Evolutionary conservation across 2,113 vertebrate species (phyloP).

Genomic region (Plectropomus leopardus): DNA sequence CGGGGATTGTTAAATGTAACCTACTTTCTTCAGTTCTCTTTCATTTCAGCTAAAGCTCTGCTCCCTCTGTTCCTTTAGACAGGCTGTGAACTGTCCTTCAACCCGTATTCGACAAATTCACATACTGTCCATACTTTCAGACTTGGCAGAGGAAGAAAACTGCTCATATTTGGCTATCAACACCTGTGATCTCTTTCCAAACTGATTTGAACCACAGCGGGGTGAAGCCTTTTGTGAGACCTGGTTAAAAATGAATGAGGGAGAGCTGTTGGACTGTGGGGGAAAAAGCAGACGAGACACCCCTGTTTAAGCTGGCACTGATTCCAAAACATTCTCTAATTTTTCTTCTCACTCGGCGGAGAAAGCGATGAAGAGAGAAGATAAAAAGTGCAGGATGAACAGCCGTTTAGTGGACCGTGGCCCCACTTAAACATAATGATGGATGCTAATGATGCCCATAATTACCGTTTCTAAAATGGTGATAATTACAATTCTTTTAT

Average conservation of each 20-base stretch:
- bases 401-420: constrained; percentile 63
- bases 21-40: constrained; percentile 43
- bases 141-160: constrained; percentile 33
- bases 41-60: constrained; percentile 34
- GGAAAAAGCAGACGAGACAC: constrained; percentile 80
- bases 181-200: constrained; percentile 43
- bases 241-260: constrained; percentile 61
- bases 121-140: constrained; percentile 14
- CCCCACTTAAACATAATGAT: constrained; percentile 79
- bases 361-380: constrained; percentile 44
- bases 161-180: constrained; percentile 15
- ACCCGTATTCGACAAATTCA: constrained; percentile 32
- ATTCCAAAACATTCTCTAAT: constrained; percentile 56
- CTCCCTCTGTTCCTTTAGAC: constrained; percentile 10
- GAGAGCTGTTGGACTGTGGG: constrained; percentile 62
- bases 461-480: constrained; percentile 75
- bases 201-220: constrained; percentile 70
- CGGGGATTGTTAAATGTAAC: constrained; percentile 54
- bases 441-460: constrained; percentile 79
- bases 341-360: constrained; percentile 32
- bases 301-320: constrained; percentile 84
- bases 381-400: constrained; percentile 55
- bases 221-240: constrained; percentile 36
- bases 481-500: constrained; percentile 77
- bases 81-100: constrained; percentile 55